phyloP scores from a whole-genome alignment of 2,888 invertebrate species.

The Choreutis nemorana region DNA sequence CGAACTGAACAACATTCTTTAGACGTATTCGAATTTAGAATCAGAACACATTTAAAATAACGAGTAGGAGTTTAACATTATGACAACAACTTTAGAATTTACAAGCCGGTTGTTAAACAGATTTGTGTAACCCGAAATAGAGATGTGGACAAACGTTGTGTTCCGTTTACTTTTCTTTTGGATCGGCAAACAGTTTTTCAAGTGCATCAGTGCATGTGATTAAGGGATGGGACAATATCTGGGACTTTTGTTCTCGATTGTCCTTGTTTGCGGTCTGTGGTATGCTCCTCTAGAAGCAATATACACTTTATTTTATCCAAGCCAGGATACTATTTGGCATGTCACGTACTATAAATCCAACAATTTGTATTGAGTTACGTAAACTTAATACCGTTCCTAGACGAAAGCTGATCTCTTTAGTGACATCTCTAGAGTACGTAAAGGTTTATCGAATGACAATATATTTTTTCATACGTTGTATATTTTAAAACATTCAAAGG shows the following conservation, averaged over 20 bases:
- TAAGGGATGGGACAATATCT: constrained; percentile 63
- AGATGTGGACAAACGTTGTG: constrained; percentile 36
- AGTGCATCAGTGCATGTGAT: constrained; percentile 62
- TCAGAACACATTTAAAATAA: constrained; percentile 18
- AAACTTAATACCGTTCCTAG: constrained; percentile 57
- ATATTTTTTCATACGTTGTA: constrained; percentile 43
- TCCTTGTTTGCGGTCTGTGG: constrained; percentile 59
- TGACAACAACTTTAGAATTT: constrained; percentile 40
- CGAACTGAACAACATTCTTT: constrained; percentile 36
- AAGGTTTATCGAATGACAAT: constrained; percentile 66
- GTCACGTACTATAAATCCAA: constrained; percentile 15
- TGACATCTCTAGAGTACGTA: constrained; percentile 60
- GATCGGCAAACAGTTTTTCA: constrained; percentile 54
- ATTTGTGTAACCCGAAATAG: constrained; percentile 34
- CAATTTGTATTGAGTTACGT: constrained; percentile 59
- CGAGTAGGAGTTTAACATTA: constrained; percentile 31
- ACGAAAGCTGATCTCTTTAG: constrained; percentile 60
- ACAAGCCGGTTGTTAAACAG: constrained; percentile 43
- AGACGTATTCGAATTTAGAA: constrained; percentile 44
- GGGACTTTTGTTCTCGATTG: constrained; percentile 42
- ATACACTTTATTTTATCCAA: constrained; percentile 2
- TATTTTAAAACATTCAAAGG: constrained; percentile 42
- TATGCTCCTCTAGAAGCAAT: constrained; percentile 17
- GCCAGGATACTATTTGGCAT: constrained; percentile 9
- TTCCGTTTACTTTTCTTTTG: constrained; percentile 27